Evolutionary conservation across 2,888 invertebrate genomes (phyloP).

Genomic region (Mystacides longicornis): DNA sequence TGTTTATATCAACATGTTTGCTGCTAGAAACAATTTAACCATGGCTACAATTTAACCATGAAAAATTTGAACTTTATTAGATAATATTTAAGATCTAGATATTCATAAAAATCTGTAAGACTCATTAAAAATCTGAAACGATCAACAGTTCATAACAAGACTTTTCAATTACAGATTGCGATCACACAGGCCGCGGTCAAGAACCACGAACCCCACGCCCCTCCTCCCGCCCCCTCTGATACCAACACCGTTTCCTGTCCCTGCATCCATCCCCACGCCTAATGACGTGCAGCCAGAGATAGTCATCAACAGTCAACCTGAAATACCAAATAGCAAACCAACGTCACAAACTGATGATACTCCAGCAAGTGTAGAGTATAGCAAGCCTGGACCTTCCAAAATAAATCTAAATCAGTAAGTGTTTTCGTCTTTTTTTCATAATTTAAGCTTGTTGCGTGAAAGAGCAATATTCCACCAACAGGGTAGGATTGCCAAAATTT

Average conservation of each 20-base stretch:
- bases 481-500: too few relatives aligned
- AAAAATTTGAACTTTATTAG: too few relatives aligned
- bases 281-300: conserved; percentile 13
- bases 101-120: too few relatives aligned
- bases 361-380: not conserved
- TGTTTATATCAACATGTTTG: too few relatives aligned
- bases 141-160: too few relatives aligned
- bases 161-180: conserved; percentile 36
- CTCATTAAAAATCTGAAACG: too few relatives aligned
- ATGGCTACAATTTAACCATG: too few relatives aligned
- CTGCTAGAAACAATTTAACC: too few relatives aligned
- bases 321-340: not conserved
- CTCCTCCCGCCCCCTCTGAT: conserved; percentile 23
- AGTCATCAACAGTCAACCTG: not conserved
- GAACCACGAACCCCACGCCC: conserved; percentile 6
- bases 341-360: not conserved
- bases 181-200: conserved; percentile 37
- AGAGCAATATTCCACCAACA: too few relatives aligned
- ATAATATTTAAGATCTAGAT: too few relatives aligned
- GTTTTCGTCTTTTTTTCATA: not conserved
- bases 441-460: not conserved
- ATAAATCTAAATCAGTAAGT: not conserved
- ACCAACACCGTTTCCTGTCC: too few relatives aligned
- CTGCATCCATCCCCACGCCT: conserved; percentile 1
- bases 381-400: not conserved